Conservation (phyloP, 1,140 invertebrate genomes). For the Batillaria attramentaria region DNA sequence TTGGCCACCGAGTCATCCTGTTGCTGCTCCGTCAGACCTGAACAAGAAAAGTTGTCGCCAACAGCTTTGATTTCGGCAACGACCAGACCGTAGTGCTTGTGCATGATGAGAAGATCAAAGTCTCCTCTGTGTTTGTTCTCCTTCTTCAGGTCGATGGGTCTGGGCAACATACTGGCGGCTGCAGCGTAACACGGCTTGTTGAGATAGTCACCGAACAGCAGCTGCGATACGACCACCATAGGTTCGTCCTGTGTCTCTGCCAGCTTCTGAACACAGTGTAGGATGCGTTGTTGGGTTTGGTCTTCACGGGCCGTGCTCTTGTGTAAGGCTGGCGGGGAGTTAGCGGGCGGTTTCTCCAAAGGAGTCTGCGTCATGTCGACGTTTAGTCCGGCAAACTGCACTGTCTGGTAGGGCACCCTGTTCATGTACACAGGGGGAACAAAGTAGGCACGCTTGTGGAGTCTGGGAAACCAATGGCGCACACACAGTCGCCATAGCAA, state of each 20-base stretch:
- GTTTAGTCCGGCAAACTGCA: background rate
- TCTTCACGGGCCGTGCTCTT: background rate
- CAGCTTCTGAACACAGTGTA: slow-evolving; percentile 8
- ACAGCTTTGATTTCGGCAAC: slow-evolving; percentile 7
- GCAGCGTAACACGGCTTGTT: background rate
- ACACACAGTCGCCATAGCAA: background rate
- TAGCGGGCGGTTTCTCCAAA: background rate
- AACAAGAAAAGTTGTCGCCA: background rate
- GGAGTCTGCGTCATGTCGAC: background rate
- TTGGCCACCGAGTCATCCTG: background rate
- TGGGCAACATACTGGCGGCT: background rate
- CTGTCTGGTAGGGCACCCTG: background rate
- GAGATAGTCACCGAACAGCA: slow-evolving; percentile 8
- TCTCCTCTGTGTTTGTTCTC: background rate
- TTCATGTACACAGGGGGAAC: slow-evolving; percentile 7
- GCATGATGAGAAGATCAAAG: slow-evolving; percentile 8
- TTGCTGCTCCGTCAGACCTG: background rate
- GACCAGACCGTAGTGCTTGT: background rate
- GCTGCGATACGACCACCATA: background rate
- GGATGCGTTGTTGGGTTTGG: slow-evolving; percentile 6
- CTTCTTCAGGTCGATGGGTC: background rate
- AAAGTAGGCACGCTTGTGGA: background rate
- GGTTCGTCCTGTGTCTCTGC: background rate
- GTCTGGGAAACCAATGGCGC: background rate
- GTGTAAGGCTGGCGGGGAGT: background rate